Evolutionary conservation across 2,888 invertebrate species (phyloP).

Genomic region (Penaeus monodon): DNA sequence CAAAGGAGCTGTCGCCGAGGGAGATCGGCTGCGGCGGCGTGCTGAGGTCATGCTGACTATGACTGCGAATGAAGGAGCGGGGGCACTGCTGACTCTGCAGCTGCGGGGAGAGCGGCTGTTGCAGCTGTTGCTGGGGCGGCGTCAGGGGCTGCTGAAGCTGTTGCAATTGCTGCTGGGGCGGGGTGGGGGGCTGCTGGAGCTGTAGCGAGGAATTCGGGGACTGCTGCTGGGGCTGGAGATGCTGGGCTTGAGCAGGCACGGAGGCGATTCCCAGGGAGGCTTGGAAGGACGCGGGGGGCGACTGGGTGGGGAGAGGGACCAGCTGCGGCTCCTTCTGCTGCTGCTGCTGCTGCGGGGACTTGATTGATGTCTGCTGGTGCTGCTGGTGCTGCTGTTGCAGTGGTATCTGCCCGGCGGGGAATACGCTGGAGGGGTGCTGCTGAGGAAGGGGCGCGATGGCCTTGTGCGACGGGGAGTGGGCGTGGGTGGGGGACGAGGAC

Average conservation of each 20-base stretch:
- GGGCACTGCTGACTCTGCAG: slow-evolving; percentile 39
- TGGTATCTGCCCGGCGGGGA: slow-evolving; percentile 7
- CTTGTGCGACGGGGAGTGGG: slow-evolving; percentile 19
- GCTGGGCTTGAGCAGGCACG: background rate
- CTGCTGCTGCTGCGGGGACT: slow-evolving; percentile 66
- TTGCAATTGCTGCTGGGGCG: slow-evolving; percentile 32
- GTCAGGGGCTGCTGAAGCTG: slow-evolving; percentile 24
- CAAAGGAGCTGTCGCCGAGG: slow-evolving; percentile 48
- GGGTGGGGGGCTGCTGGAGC: slow-evolving; percentile 32
- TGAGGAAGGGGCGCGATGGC: slow-evolving; percentile 29
- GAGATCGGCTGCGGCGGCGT: slow-evolving; percentile 17
- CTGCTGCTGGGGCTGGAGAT: background rate
- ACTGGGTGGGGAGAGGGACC: slow-evolving; percentile 68
- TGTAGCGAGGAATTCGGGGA: slow-evolving; percentile 10
- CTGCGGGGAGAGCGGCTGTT: slow-evolving; percentile 38
- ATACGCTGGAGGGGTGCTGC: slow-evolving; percentile 14
- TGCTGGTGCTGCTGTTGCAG: slow-evolving; percentile 17
- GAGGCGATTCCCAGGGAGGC: slow-evolving; percentile 1
- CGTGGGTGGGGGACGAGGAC: slow-evolving; percentile 20
- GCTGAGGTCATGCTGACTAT: slow-evolving; percentile 54
- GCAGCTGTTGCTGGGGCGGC: slow-evolving; percentile 27
- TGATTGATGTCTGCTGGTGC: slow-evolving; percentile 64
- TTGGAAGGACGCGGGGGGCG: slow-evolving; percentile 34
- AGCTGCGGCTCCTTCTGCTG: slow-evolving; percentile 69
- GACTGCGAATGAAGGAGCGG: slow-evolving; percentile 47